Evolutionary conservation across 2,113 vertebrate genomes (phyloP).

Genomic region (Oreocharis arfaki): DNA sequence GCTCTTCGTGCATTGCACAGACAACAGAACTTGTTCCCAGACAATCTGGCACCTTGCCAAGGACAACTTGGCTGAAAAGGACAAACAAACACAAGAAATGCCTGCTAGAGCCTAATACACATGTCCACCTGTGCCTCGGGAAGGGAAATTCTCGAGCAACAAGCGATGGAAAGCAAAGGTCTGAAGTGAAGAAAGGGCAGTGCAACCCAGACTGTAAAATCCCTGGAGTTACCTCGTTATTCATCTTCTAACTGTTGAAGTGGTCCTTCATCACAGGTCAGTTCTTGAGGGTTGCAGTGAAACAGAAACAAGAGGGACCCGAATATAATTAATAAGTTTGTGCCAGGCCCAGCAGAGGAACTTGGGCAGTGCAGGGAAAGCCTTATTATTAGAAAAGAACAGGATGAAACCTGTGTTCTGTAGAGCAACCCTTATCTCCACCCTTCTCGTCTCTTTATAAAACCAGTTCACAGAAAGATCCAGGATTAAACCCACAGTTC

Average conservation of each 20-base stretch:
- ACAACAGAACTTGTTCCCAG: background rate
- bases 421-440: background rate
- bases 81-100: background rate
- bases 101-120: background rate
- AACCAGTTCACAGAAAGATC: background rate
- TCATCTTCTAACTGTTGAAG: background rate
- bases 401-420: background rate
- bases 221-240: background rate
- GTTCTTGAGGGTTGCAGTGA: background rate
- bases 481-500: background rate
- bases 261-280: background rate
- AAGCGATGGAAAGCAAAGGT: background rate
- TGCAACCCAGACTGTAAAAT: background rate
- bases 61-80: background rate
- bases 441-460: background rate
- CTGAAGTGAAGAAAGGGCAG: background rate
- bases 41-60: background rate
- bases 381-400: background rate
- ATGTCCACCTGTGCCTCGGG: fast-evolving
- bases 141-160: background rate
- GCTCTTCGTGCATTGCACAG: background rate
- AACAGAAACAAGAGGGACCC: background rate
- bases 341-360: background rate
- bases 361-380: background rate
- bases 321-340: background rate